Conservation (phyloP, 2,888 invertebrate species). For the Ormyrus rosae region DNA sequence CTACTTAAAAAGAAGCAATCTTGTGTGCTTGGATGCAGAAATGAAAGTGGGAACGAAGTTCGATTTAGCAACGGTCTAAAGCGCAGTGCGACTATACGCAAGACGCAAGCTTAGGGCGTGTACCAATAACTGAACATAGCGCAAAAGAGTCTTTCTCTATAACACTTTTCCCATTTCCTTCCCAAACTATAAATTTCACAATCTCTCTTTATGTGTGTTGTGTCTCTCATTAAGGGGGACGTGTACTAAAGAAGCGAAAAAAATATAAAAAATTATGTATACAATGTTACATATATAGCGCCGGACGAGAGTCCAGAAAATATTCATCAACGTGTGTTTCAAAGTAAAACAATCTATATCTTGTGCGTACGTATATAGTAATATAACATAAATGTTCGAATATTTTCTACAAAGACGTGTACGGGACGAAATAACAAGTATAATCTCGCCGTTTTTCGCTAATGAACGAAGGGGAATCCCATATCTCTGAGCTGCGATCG, state of each 20-base stretch:
- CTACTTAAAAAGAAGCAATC: conserved; percentile 49
- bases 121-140: conserved; percentile 12
- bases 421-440: conserved; percentile 10
- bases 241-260: conserved; percentile 25
- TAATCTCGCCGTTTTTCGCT: conserved; percentile 3
- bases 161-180: conserved; percentile 27
- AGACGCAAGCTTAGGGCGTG: conserved; percentile 7
- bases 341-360: conserved; percentile 38
- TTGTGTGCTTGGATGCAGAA: conserved; percentile 16
- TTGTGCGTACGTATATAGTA: conserved; percentile 38
- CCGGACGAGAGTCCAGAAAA: not conserved
- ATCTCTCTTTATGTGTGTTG: conserved; percentile 34
- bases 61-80: conserved; percentile 54
- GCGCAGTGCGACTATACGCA: not conserved
- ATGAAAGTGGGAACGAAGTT: conserved; percentile 42
- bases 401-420: conserved; percentile 62
- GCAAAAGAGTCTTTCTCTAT: conserved; percentile 33
- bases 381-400: conserved; percentile 64
- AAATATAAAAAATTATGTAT: conserved; percentile 12
- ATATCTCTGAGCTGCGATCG: too few species aligned
- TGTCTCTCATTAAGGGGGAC: conserved; percentile 25
- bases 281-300: conserved; percentile 38
- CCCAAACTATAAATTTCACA: conserved; percentile 36
- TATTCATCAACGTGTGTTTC: conserved; percentile 34
- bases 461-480: conserved; percentile 25